Percentiles rank a stretch among this genome's conserved stretches.
Evolutionary conservation across 2,797 vertebrate genomes (phyloP).

Genomic region (Phaenicophaeus curvirostris): DNA sequence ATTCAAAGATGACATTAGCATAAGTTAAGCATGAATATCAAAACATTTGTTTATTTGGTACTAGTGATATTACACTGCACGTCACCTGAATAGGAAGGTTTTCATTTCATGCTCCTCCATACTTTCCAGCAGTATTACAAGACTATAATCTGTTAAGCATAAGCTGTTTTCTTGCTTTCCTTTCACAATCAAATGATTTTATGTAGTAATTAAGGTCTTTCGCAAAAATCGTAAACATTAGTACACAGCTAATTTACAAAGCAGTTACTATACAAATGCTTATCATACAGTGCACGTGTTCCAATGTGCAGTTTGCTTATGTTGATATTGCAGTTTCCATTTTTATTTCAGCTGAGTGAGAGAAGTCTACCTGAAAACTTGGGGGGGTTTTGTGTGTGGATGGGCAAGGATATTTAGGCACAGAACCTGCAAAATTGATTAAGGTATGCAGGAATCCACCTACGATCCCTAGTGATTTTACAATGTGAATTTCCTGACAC

Average conservation of each 20-base stretch:
- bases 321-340: slow-evolving; percentile 2
- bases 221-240: not conserved
- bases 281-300: not conserved
- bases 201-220: not conserved
- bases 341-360: slow-evolving; percentile 39
- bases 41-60: not conserved
- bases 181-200: slow-evolving; percentile 2
- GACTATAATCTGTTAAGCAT: not conserved
- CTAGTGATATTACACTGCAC: not conserved
- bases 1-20: too few relatives aligned
- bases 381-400: not conserved
- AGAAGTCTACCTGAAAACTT: not conserved
- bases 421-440: not conserved
- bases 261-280: not conserved
- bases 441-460: not conserved
- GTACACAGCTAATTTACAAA: not conserved
- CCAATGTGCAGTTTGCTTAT: not conserved
- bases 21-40: not conserved
- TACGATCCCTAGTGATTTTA: not conserved
- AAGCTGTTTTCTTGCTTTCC: not conserved
- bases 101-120: not conserved
- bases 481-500: not conserved
- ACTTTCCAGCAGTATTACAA: not conserved
- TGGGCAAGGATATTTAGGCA: not conserved
- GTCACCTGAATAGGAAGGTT: not conserved